Evolutionary conservation across 1,140 invertebrate species (phyloP).

Genomic region (Bombus terrestris): DNA sequence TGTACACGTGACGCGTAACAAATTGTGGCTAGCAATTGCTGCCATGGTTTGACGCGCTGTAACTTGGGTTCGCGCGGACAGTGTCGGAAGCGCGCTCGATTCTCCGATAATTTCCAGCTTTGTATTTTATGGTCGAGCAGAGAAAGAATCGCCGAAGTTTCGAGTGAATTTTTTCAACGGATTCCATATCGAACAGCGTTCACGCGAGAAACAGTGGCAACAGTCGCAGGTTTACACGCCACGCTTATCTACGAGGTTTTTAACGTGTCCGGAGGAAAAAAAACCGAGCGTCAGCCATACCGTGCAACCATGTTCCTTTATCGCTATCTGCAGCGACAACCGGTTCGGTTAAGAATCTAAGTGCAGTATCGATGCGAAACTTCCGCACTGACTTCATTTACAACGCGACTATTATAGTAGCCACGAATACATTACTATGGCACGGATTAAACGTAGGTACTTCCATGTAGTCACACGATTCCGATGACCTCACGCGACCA

Average conservation of each 20-base stretch:
- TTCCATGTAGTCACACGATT: no score
- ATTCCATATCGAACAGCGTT: not conserved
- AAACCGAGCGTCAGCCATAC: not conserved
- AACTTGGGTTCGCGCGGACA: not conserved
- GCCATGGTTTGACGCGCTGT: slow-evolving; percentile 14
- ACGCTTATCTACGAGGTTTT: slow-evolving; percentile 2
- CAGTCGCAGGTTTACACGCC: not conserved
- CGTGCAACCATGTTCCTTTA: slow-evolving; percentile 1
- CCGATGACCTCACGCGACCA: no score
- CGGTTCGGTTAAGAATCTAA: not conserved
- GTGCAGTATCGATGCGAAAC: not conserved
- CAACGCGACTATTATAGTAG: not conserved
- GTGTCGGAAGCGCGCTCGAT: not conserved
- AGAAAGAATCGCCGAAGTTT: not conserved
- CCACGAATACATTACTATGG: no score
- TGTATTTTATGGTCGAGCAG: not conserved
- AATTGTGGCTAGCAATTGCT: slow-evolving; percentile 1
- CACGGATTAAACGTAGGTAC: no score
- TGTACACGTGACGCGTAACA: slow-evolving; percentile 27
- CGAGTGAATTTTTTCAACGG: not conserved
- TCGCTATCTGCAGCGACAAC: not conserved
- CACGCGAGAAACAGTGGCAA: not conserved
- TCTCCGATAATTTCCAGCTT: not conserved
- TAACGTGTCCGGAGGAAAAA: not conserved
- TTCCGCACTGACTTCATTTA: not conserved